Conservation (phyloP, 2,113 vertebrate species). For the Buteo buteo region DNA sequence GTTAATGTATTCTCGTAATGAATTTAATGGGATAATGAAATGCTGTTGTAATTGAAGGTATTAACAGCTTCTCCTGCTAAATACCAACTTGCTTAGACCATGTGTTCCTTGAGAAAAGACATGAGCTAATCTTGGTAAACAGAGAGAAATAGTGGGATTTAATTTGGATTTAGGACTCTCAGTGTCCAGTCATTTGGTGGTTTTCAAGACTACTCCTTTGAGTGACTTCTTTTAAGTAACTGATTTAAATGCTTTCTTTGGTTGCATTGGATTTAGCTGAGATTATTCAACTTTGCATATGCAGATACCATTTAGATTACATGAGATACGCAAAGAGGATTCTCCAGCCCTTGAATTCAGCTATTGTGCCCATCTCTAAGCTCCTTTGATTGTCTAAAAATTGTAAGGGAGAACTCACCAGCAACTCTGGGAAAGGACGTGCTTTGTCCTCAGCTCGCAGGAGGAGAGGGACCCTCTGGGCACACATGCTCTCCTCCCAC, state of each 20-base stretch:
- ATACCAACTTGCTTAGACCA: conserved; percentile 8
- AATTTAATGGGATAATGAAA: conserved; percentile 57
- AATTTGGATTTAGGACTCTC: not conserved
- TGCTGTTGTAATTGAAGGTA: conserved; percentile 51
- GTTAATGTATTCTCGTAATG: not conserved
- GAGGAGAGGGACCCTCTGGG: not conserved
- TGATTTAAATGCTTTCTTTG: conserved; percentile 5
- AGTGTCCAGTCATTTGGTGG: not conserved
- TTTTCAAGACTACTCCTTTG: conserved; percentile 1
- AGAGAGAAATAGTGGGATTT: conserved; percentile 31
- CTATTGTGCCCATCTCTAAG: not conserved
- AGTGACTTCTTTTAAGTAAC: not conserved
- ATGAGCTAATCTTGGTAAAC: conserved; percentile 36
- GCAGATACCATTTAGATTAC: not conserved
- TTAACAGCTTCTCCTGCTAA: conserved; percentile 53
- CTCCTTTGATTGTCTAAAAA: not conserved
- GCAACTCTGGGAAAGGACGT: not conserved
- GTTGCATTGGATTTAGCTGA: conserved; percentile 14
- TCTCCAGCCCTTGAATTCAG: not conserved
- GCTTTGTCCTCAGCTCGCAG: not conserved
- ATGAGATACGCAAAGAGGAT: not conserved
- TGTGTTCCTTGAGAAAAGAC: conserved; percentile 20
- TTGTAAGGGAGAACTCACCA: not conserved
- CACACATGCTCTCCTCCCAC: not conserved
- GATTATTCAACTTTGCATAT: conserved; percentile 13